Evolutionary conservation across 2,888 invertebrate species (phyloP), one percentile per base, ranked within the genome.

Genomic region (Cephus rjabovi): DNA sequence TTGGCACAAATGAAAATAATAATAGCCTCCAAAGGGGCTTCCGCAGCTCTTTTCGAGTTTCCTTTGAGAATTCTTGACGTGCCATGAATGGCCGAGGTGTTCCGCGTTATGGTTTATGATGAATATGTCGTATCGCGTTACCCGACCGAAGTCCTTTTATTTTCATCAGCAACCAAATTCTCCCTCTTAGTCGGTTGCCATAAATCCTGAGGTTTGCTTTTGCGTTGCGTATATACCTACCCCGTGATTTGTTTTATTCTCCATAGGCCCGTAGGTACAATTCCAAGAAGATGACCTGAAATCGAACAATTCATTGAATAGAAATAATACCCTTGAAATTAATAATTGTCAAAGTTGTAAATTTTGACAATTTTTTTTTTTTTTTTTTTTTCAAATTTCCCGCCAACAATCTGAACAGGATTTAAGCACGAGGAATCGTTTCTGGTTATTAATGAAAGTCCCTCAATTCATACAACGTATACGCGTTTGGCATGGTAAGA

Each of bases 31-130:
- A 81, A 80, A 84, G 82, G 79, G 84, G 88, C 87, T 88, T 88
- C 88, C 88, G 87, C 84, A 84, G 83, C 78, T 83, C 82, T 85
- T 85, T 84, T 84, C 83, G 83, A 86, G 83, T 86, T 84, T 87
- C 86, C 86, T 86, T 89, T 89, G 88, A 89, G 83, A 83, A 83
- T 85, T 88, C 86, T 83, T 87, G 89, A 89, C 88, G 84, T 85
- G 84, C 81, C 80, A 77, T 89, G 88, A 89, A 88, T 89, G 84
- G 85, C 83, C 80, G 82, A 86, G 84, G 86, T 85, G 87, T 87
- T 85, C 84, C 80, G 83, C 86, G 87, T 89, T 88, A 89, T 87
- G 88, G 87, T 86, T 88, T 88, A 88, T 89, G 88, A 89, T 89
- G 88, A 89, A 89, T 89, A 87, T 85, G 85, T 85, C 87, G 88